Evolutionary conservation across 2,888 invertebrate genomes (phyloP).

Genomic region (Drosophila anceps): DNA sequence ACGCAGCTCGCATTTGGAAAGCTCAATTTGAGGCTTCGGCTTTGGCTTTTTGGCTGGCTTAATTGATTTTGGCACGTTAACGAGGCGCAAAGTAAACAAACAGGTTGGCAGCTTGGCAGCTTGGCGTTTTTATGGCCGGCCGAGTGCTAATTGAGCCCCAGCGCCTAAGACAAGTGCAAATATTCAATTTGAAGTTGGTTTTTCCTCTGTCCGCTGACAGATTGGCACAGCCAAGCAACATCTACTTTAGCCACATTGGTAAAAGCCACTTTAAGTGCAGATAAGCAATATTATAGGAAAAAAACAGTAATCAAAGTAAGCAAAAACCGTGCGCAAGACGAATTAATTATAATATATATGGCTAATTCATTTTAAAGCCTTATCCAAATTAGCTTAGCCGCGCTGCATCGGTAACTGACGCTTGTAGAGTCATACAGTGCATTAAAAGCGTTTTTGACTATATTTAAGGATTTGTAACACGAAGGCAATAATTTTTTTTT

Average conservation of each 20-base stretch:
- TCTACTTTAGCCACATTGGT: neutral
- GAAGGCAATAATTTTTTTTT: too few species aligned
- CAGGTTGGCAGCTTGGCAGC: slow-evolving; percentile 59
- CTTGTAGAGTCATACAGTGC: too few species aligned
- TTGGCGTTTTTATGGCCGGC: slow-evolving; percentile 20
- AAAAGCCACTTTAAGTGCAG: neutral
- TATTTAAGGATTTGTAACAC: too few species aligned
- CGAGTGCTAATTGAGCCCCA: slow-evolving; percentile 64
- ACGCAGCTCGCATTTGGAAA: slow-evolving; percentile 48
- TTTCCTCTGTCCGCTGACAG: slow-evolving; percentile 1
- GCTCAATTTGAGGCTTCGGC: slow-evolving; percentile 45
- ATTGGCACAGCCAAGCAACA: neutral
- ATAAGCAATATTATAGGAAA: neutral
- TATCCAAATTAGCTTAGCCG: neutral
- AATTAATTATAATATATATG: slow-evolving; percentile 3
- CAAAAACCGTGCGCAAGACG: neutral
- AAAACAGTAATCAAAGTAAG: neutral
- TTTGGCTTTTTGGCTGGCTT: slow-evolving; percentile 38
- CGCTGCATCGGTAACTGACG: too few species aligned
- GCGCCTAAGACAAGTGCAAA: slow-evolving; percentile 44
- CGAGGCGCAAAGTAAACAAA: slow-evolving; percentile 68
- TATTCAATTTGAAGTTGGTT: slow-evolving; percentile 42
- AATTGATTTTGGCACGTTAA: slow-evolving; percentile 77
- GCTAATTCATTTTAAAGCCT: neutral
- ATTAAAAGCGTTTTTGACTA: too few species aligned